Evolutionary conservation across 2,113 vertebrate species (phyloP), one percentile per base, ranked within the genome.

Genomic region (Muntiacus muntjak): DNA sequence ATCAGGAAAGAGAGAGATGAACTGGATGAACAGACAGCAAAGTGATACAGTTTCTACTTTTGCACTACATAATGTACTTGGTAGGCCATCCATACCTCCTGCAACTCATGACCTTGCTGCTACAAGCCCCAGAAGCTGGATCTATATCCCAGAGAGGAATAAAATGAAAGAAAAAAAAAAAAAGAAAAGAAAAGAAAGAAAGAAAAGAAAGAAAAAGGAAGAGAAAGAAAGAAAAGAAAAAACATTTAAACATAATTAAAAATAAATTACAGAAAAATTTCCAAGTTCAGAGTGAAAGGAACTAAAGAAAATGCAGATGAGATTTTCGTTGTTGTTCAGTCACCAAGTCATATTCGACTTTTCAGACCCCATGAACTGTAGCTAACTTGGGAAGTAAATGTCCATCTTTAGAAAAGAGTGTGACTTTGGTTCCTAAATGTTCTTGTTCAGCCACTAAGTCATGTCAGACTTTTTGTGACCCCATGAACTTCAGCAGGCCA

Each of bases 141-240:
- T 15, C 1, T 57, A 10, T 40, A 13, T 23, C 14, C 17, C 6
- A 13, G 1, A 5, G 9, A 23, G 11, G 7, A 90, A 47, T 2
- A 40, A 89, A 55, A 86, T 33, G 4, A 16, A 60, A 67, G 45
- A 45, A n/a, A 1, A 7, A 36, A 36, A 36, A 36, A 36, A 36
- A 36, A 36, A 36, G 36, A 36, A 36, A 36, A 36, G 36, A 36
- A 36, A 36, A 52, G 5, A 15, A 62, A 64, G 30, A 33, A 64
- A 67, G 7, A 9, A 64, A 36, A 36, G 36, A 36, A 36, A 36
- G 36, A 36, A 36, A 36, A 36, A 36, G 36, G 36, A 15, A 52
- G 3, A 52, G 5, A 15, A 62, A 64, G 30, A 33, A 64, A 67
- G 7, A 9, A 64, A n/a, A n/a, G 33, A 19, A 64, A 67, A 36